Percentiles rank a stretch among this genome's conserved stretches.
Evolutionary conservation across 23 tunicate genomes (phyloP).

Genomic region (Styela clava): DNA sequence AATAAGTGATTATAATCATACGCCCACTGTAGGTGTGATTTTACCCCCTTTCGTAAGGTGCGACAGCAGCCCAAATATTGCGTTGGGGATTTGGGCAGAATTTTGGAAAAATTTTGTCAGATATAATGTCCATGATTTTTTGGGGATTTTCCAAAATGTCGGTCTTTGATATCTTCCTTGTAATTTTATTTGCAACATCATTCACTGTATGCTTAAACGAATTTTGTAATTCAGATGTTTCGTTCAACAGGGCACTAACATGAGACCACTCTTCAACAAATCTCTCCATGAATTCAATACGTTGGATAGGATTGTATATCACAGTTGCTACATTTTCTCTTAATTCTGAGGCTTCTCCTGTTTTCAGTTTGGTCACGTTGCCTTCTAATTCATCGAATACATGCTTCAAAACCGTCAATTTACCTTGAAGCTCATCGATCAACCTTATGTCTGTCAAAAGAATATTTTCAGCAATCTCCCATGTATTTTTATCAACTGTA

Average conservation of each 20-base stretch:
- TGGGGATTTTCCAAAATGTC: background rate
- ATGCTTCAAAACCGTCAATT: background rate
- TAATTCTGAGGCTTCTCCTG: background rate
- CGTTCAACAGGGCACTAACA: background rate
- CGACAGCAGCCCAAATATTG: background rate
- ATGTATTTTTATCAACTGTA: background rate
- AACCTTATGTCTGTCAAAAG: background rate
- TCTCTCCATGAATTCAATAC: constrained; percentile 14
- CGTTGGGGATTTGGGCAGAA: background rate
- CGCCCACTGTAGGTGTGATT: too few species aligned
- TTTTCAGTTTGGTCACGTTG: background rate
- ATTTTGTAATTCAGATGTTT: background rate
- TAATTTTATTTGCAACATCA: background rate
- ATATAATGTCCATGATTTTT: background rate
- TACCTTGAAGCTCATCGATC: background rate
- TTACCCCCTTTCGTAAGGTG: too few species aligned
- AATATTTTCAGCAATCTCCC: background rate
- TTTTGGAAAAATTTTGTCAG: background rate
- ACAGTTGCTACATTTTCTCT: background rate
- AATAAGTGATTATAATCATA: too few species aligned
- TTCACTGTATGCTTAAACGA: background rate
- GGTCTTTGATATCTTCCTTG: background rate
- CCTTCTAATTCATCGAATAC: background rate
- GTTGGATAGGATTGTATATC: constrained; percentile 7
- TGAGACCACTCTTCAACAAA: background rate